These are phyloP conservation scores for Rhaphigaster nebulosa DNA, from an alignment of 2,888 invertebrate genomes.

Conservation along the genomic window DNA sequence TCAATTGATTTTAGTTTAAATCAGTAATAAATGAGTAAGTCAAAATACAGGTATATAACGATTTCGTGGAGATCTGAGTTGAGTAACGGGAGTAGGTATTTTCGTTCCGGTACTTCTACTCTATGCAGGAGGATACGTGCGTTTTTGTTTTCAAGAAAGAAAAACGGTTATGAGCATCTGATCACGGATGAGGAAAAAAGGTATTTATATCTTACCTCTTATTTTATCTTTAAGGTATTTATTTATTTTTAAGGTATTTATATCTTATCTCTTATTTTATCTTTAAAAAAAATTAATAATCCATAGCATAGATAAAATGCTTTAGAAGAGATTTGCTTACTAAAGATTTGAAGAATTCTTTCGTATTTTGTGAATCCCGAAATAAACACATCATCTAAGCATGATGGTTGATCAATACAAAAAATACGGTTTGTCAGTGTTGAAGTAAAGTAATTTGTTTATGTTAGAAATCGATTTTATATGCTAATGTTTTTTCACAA, in stretches of 20 bases:
- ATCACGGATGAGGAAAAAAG: conserved; percentile 50
- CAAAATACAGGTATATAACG: conserved; percentile 8
- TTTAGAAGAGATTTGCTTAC: neutral
- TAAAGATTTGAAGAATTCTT: neutral
- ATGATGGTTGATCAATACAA: neutral
- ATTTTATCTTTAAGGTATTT: neutral
- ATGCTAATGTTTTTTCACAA: neutral
- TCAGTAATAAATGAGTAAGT: conserved; percentile 16
- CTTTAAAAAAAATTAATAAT: neutral
- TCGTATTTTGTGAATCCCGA: neutral
- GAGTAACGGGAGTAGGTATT: neutral
- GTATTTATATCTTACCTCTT: conserved; percentile 18
- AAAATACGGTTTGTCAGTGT: neutral
- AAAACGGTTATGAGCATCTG: neutral
- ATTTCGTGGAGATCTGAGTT: neutral
- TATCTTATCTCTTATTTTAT: neutral
- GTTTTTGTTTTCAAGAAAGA: conserved; percentile 7
- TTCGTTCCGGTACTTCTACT: neutral
- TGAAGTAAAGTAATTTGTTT: neutral
- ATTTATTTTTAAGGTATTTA: conserved; percentile 51
- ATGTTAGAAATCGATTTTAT: neutral
- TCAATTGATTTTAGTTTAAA: neutral
- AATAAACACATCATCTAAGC: too few relatives aligned
- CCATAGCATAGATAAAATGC: neutral
- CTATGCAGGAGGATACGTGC: neutral